Percentiles rank a stretch among this genome's conserved stretches.
Conservation (phyloP, 1,140 invertebrate genomes). For the Frieseomelitta varia region DNA sequence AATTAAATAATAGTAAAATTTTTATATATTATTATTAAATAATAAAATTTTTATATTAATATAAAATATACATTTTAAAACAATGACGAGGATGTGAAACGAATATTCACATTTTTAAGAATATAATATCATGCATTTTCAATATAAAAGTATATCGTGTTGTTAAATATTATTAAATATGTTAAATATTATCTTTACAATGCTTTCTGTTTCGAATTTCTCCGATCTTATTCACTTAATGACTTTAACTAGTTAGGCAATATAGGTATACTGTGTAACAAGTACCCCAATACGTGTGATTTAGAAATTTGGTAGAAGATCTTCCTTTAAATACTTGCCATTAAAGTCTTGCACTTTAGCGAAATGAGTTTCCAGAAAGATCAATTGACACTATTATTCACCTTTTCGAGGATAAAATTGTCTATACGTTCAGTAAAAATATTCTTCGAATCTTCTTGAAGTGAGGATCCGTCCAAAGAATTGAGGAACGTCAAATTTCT, state of each 20-base stretch:
- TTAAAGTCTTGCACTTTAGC: neutral
- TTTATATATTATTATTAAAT: no score
- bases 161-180: neutral
- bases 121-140: neutral
- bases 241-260: conserved; percentile 17
- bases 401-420: neutral
- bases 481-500: neutral
- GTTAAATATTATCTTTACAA: neutral
- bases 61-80: no score
- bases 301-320: neutral
- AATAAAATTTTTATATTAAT: no score
- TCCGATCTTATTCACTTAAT: neutral
- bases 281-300: neutral
- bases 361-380: neutral
- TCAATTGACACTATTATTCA: neutral
- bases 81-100: neutral
- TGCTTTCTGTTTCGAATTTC: neutral
- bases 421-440: neutral
- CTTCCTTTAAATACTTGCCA: neutral
- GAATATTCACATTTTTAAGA: neutral
- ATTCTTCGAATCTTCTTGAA: neutral
- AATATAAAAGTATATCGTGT: neutral
- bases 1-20: no score
- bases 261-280: no score
- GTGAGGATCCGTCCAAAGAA: neutral